Percentiles rank a stretch among this genome's conserved stretches.
phyloP scores from a whole-genome alignment of 2,113 vertebrate genomes.

The Pithys albifrons region DNA sequence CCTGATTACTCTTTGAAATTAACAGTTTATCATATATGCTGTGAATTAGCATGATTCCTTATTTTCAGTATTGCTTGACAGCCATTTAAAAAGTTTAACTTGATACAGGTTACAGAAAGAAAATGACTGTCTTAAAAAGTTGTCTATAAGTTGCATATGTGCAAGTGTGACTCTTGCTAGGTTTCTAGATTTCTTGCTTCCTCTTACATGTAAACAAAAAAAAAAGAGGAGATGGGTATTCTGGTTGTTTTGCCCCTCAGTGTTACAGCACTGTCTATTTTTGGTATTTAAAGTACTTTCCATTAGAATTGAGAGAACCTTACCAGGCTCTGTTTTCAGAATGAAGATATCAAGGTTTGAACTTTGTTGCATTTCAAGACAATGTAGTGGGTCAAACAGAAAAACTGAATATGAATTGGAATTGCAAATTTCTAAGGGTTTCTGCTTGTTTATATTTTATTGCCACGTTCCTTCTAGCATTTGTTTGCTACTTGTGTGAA shows the following conservation, averaged over 20 bases:
- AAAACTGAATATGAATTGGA: not conserved
- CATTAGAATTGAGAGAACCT: not conserved
- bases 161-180: not conserved
- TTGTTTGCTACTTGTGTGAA: slow-evolving; percentile 40
- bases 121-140: not conserved
- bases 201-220: not conserved
- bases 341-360: not conserved
- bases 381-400: not conserved
- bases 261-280: not conserved
- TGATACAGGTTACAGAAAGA: not conserved
- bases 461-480: not conserved
- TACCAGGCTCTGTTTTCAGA: not conserved
- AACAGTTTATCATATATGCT: not conserved
- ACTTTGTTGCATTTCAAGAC: not conserved
- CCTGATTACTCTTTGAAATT: not conserved
- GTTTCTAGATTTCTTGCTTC: not conserved
- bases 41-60: not conserved
- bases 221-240: not conserved
- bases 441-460: slow-evolving; percentile 7
- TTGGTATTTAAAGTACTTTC: not conserved
- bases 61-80: not conserved
- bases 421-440: not conserved
- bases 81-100: not conserved
- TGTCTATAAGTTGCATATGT: not conserved
- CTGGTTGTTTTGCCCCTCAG: not conserved